Percentiles rank a stretch among this genome's conserved stretches.
phyloP scores from a whole-genome alignment of 2,888 invertebrate genomes.

The Latheticus oryzae region DNA sequence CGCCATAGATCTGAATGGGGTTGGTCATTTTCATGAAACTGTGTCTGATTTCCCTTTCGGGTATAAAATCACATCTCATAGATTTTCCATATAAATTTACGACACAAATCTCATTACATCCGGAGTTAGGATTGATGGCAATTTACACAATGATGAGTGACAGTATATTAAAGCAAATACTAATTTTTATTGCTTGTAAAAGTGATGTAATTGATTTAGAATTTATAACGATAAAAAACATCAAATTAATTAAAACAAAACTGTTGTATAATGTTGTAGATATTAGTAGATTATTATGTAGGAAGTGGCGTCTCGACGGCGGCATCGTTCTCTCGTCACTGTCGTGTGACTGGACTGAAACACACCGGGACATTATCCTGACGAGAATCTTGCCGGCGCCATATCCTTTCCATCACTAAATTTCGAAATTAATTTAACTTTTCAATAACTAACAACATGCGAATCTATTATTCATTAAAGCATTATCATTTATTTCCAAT shows the following conservation, averaged over 20 bases:
- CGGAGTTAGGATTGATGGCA: constrained; percentile 13
- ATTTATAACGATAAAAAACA: too few relatives aligned
- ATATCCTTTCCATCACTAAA: constrained; percentile 16
- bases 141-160: constrained; percentile 16
- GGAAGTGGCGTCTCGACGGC: constrained; percentile 33
- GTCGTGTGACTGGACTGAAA: constrained; percentile 33
- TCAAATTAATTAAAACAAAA: constrained; percentile 28
- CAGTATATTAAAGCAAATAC: too few relatives aligned
- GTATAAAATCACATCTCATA: constrained; percentile 25
- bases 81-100: constrained; percentile 36
- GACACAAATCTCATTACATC: too few relatives aligned
- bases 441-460: neutral
- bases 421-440: constrained; percentile 11
- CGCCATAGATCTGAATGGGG: constrained; percentile 27
- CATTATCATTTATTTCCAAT: too few relatives aligned
- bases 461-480: constrained; percentile 13
- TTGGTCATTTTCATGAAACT: constrained; percentile 19
- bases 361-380: constrained; percentile 26
- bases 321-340: too few relatives aligned
- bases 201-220: too few relatives aligned
- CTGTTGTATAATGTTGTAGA: constrained; percentile 6
- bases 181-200: too few relatives aligned
- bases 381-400: constrained; percentile 27
- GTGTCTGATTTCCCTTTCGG: constrained; percentile 35
- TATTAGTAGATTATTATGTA: constrained; percentile 32